phyloP scores from a whole-genome alignment of 2,888 invertebrate species.

The Hymenopus coronatus region DNA sequence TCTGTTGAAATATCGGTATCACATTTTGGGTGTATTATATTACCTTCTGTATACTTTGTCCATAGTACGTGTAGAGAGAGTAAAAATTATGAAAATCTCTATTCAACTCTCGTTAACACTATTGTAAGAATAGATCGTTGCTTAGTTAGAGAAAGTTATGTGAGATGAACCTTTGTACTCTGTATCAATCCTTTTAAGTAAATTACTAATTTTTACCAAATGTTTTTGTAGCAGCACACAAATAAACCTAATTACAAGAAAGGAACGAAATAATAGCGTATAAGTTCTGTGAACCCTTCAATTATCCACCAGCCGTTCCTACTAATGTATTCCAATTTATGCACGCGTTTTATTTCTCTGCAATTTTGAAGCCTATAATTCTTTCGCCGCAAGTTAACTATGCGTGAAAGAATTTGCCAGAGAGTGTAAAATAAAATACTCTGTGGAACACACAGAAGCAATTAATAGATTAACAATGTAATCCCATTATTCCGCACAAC shows the following conservation, averaged over 20 bases:
- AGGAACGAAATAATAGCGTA: neutral
- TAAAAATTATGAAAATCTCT: no score
- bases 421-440: neutral
- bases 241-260: neutral
- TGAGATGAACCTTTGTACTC: no score
- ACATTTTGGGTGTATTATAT: no score
- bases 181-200: neutral
- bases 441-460: neutral
- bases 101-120: no score
- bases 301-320: no score
- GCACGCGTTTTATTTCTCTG: neutral
- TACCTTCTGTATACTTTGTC: no score
- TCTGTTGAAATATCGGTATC: no score
- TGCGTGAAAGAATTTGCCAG: no score
- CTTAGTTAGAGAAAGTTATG: no score
- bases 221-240: no score
- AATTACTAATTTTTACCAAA: neutral
- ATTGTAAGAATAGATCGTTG: no score
- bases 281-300: neutral
- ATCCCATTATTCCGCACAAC: constrained; percentile 8
- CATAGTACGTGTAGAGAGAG: no score
- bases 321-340: neutral
- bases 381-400: neutral
- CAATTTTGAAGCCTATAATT: neutral
- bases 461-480: constrained; percentile 11